Percentiles rank a stretch among this genome's conserved stretches.
Conservation (phyloP, 1,140 invertebrate species). For the Lethrus apterus region DNA sequence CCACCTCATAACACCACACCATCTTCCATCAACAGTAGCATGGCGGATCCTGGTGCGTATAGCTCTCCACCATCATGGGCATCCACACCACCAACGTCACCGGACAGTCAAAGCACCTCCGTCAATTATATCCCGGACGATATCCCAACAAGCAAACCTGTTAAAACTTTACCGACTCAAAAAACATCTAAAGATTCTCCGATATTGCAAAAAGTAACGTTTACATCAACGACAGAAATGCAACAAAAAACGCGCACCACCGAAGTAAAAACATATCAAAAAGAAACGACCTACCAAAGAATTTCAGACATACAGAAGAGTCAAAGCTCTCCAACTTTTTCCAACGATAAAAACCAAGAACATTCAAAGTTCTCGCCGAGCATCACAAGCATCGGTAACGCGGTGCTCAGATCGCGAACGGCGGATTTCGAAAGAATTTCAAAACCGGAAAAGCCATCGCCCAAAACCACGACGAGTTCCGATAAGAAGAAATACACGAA, state of each 20-base stretch:
- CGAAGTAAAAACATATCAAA: constrained; percentile 27
- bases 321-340: constrained; percentile 20
- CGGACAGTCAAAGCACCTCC: constrained; percentile 44
- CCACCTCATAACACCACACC: constrained; percentile 43
- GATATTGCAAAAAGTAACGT: constrained; percentile 51
- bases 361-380: constrained; percentile 46
- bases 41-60: constrained; percentile 38
- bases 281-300: constrained; percentile 18
- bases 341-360: constrained; percentile 24
- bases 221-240: constrained; percentile 49
- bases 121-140: constrained; percentile 50
- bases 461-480: constrained; percentile 44
- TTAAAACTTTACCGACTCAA: constrained; percentile 19
- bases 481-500: constrained; percentile 58
- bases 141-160: constrained; percentile 16
- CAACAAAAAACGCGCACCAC: constrained; percentile 48
- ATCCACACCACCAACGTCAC: constrained; percentile 52
- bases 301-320: constrained; percentile 31
- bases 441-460: constrained; percentile 29
- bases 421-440: constrained; percentile 58
- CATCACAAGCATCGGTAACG: constrained; percentile 59
- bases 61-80: constrained; percentile 55
- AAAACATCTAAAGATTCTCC: constrained; percentile 25
- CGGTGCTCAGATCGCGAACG: constrained; percentile 58
- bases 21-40: constrained; percentile 35